These are phyloP conservation scores for Hypomecis atomaria DNA, from an alignment of 2,888 invertebrate genomes.

Conservation along the genomic window DNA sequence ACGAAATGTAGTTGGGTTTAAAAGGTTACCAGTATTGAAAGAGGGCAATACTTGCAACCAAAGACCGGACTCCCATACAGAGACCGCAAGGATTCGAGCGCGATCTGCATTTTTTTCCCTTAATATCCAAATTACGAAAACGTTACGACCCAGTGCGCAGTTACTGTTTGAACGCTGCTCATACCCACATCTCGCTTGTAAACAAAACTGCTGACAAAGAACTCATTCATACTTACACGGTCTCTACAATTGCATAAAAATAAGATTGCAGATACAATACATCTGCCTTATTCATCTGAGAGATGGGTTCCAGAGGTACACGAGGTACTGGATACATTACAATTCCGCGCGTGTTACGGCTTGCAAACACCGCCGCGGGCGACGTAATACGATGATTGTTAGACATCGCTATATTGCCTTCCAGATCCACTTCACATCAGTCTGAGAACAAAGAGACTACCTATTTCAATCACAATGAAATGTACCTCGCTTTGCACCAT, in stretches of 20 bases:
- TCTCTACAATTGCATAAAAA: not conserved
- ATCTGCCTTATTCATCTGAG: constrained; percentile 2
- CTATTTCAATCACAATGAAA: not conserved
- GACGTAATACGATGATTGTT: constrained; percentile 20
- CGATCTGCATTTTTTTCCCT: too few relatives aligned
- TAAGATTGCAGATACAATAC: not conserved
- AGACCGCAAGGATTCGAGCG: too few relatives aligned
- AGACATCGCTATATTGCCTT: constrained; percentile 23
- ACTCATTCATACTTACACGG: too few relatives aligned
- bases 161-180: too few relatives aligned
- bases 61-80: too few relatives aligned
- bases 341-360: constrained; percentile 25
- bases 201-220: too few relatives aligned
- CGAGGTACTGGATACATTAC: constrained; percentile 16
- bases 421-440: constrained; percentile 2
- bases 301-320: not conserved
- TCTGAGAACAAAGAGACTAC: not conserved
- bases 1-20: too few relatives aligned
- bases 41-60: too few relatives aligned
- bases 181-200: too few relatives aligned
- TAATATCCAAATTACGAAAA: too few relatives aligned
- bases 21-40: too few relatives aligned
- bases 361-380: constrained; percentile 18
- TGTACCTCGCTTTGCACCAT: not conserved
- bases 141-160: too few relatives aligned